These are phyloP conservation scores for Catharus fuscescens DNA, from an alignment of 2,113 vertebrate genomes.

Conservation along the genomic window DNA sequence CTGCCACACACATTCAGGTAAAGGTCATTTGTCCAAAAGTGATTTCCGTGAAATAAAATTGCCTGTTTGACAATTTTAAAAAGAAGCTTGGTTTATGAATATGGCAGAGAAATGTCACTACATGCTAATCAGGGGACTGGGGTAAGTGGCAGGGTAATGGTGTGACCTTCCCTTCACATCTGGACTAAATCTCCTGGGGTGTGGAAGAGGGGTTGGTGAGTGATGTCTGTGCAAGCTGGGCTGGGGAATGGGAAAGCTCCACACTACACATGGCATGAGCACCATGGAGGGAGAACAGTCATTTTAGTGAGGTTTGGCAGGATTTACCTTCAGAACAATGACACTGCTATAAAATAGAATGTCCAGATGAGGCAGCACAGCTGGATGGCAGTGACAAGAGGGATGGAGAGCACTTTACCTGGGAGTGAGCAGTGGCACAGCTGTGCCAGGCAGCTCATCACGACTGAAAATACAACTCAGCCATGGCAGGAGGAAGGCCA, in stretches of 20 bases:
- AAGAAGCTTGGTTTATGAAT: not conserved
- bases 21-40: not conserved
- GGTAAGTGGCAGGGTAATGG: not conserved
- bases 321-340: not conserved
- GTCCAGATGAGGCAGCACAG: not conserved
- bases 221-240: not conserved
- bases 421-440: not conserved
- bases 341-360: not conserved
- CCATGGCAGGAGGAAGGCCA: not conserved
- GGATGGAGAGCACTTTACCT: not conserved
- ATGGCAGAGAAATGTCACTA: not conserved
- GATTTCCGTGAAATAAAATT: not conserved
- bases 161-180: not conserved
- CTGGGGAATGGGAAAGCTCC: rapidly evolving
- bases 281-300: not conserved
- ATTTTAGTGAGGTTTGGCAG: not conserved
- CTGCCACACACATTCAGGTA: not conserved
- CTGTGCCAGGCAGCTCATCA: rapidly evolving
- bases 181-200: not conserved
- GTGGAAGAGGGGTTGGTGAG: not conserved
- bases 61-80: not conserved
- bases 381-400: not conserved
- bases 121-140: not conserved
- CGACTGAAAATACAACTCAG: not conserved
- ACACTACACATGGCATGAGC: rapidly evolving